Evolutionary conservation across 2,888 invertebrate species (phyloP).

Genomic region (Cantharis nigra): DNA sequence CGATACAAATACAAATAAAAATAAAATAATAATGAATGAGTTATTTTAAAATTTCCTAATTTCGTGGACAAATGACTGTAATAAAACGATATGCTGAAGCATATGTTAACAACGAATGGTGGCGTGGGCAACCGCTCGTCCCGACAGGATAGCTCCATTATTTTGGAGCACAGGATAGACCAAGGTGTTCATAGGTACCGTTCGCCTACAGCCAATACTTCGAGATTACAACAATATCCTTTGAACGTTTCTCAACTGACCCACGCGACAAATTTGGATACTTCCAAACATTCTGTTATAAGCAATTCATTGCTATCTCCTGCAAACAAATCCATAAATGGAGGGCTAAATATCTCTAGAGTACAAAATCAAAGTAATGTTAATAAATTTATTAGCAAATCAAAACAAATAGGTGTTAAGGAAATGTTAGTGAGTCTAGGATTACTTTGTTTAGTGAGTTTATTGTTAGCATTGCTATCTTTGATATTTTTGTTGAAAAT

Average conservation of each 20-base stretch:
- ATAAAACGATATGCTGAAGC: slow-evolving; percentile 70
- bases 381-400: slow-evolving; percentile 53
- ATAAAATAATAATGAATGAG: slow-evolving; percentile 15
- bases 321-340: slow-evolving; percentile 55
- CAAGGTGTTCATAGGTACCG: slow-evolving; percentile 47
- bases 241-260: slow-evolving; percentile 66
- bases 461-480: slow-evolving; percentile 81
- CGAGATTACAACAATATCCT: slow-evolving; percentile 61
- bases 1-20: slow-evolving; percentile 36
- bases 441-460: slow-evolving; percentile 81
- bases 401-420: slow-evolving; percentile 65
- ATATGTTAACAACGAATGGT: slow-evolving; percentile 64
- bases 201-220: slow-evolving; percentile 46
- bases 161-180: slow-evolving; percentile 50
- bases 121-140: slow-evolving; percentile 58
- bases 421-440: slow-evolving; percentile 87
- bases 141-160: slow-evolving; percentile 53
- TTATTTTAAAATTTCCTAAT: slow-evolving; percentile 17
- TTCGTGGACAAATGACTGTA: slow-evolving; percentile 44
- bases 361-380: slow-evolving; percentile 47
- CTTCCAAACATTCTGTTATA: slow-evolving; percentile 67
- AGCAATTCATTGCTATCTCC: slow-evolving; percentile 39
- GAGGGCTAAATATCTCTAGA: slow-evolving; percentile 65
- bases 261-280: slow-evolving; percentile 57
- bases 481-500: slow-evolving; percentile 85